A percentile compares a stretch with the other conserved stretches of the same genome.
Conservation (phyloP, 1,140 invertebrate genomes). For the Lanistes nyassanus region DNA sequence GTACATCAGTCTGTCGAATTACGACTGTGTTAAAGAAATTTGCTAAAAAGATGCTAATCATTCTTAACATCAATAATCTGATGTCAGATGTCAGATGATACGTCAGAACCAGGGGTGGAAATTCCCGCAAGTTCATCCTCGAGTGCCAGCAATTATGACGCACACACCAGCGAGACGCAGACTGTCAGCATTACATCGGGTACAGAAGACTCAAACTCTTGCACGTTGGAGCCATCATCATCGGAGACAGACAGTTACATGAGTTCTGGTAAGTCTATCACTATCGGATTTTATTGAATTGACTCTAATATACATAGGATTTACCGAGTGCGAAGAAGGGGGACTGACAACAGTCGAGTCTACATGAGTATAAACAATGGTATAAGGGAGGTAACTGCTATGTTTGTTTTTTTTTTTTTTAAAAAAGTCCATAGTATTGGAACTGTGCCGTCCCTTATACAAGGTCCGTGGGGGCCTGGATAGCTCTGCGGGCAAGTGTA, state of each 20-base stretch:
- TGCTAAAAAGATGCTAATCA: too few species aligned
- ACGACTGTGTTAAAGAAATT: not conserved
- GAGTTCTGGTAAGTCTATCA: slow-evolving; percentile 1
- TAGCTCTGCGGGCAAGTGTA: too few species aligned
- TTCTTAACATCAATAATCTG: not conserved
- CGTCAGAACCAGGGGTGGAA: slow-evolving; percentile 14
- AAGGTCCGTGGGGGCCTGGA: too few species aligned
- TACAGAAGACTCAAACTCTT: slow-evolving; percentile 23
- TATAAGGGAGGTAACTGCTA: too few species aligned
- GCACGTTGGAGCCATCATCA: slow-evolving; percentile 6
- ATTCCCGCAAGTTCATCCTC: slow-evolving; percentile 13
- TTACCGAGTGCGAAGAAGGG: not conserved
- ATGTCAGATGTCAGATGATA: slow-evolving; percentile 14
- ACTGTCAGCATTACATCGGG: not conserved
- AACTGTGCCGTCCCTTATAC: too few species aligned
- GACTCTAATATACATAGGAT: not conserved
- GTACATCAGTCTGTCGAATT: not conserved
- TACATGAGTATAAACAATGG: not conserved
- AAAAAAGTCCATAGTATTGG: too few species aligned
- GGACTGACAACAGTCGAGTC: too few species aligned
- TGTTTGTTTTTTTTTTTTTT: too few species aligned
- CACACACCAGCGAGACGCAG: not conserved
- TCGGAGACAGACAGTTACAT: slow-evolving; percentile 24
- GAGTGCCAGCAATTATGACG: slow-evolving; percentile 13
- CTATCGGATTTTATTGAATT: too few species aligned